phyloP scores from a whole-genome alignment of 1,140 invertebrate genomes.

The Ceratosolen solmsi region DNA sequence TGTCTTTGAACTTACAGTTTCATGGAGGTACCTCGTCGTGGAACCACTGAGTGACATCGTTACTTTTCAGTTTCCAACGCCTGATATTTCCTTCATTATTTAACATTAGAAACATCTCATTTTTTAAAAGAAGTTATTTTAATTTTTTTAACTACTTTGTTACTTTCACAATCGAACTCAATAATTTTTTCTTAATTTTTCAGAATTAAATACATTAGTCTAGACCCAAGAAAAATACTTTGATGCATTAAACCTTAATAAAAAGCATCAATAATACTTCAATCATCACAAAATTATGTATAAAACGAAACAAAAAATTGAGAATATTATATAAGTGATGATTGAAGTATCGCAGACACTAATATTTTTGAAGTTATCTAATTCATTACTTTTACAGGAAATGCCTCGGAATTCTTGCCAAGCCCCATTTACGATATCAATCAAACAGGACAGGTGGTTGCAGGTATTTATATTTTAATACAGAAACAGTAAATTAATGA shows the following conservation, averaged over 20 bases:
- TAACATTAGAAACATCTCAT: conserved; percentile 10
- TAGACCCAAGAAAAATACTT: conserved; percentile 18
- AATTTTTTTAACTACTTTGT: conserved; percentile 10
- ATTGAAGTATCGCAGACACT: conserved; percentile 58
- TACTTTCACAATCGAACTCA: conserved; percentile 20
- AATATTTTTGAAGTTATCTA: conserved; percentile 56
- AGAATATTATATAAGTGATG: conserved; percentile 42
- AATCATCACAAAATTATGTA: conserved; percentile 21
- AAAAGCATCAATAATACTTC: conserved; percentile 41
- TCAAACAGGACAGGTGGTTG: conserved; percentile 89
- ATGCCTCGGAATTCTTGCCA: conserved; percentile 69
- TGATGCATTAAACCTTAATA: conserved; percentile 18
- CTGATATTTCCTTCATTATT: conserved; percentile 50
- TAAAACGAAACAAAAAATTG: conserved; percentile 16
- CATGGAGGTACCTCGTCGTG: conserved; percentile 66
- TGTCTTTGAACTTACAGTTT: conserved; percentile 75
- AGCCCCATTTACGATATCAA: conserved; percentile 85
- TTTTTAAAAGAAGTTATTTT: conserved; percentile 7
- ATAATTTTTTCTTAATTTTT: conserved; percentile 49
- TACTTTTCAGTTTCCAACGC: conserved; percentile 61
- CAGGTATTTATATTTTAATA: conserved; percentile 78
- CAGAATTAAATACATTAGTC: conserved; percentile 36
- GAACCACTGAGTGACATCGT: conserved; percentile 67
- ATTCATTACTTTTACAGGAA: conserved; percentile 69
- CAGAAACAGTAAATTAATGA: no score